phyloP scores from a whole-genome alignment of 2,797 vertebrate species.

The Botia kubotai region DNA sequence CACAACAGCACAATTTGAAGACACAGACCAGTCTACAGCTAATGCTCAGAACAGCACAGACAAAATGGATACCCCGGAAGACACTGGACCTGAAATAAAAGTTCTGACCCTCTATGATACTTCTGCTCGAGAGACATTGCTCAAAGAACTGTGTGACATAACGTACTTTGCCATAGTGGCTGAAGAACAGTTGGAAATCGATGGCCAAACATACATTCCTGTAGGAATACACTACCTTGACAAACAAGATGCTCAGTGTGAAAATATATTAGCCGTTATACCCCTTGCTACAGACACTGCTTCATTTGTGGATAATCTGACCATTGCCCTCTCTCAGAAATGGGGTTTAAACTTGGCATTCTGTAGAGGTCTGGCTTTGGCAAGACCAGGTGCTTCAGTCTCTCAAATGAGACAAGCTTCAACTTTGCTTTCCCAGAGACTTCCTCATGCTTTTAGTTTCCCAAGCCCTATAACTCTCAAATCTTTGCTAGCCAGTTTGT shows the following conservation, averaged over 20 bases:
- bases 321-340: conserved; percentile 75
- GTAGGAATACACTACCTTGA: conserved; percentile 80
- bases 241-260: conserved; percentile 77
- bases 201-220: conserved; percentile 73
- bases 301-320: conserved; percentile 71
- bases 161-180: conserved; percentile 81
- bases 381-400: conserved; percentile 74
- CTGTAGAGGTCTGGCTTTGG: conserved; percentile 78
- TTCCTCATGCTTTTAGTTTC: conserved; percentile 75
- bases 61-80: conserved; percentile 14
- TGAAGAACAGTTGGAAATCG: conserved; percentile 73
- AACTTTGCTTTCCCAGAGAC: conserved; percentile 72
- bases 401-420: conserved; percentile 75
- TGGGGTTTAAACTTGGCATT: conserved; percentile 83
- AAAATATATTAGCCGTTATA: conserved; percentile 79
- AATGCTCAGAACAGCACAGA: neutral
- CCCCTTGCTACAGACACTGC: conserved; percentile 68
- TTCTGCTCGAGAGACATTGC: conserved; percentile 75
- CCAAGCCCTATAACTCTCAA: conserved; percentile 77
- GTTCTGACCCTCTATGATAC: conserved; percentile 76
- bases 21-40: conserved; percentile 2
- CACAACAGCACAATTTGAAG: conserved; percentile 25
- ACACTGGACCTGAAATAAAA: conserved; percentile 51
- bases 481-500: conserved; percentile 77
- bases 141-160: conserved; percentile 79